Percentiles rank a stretch among this genome's conserved stretches.
phyloP scores from a whole-genome alignment of 2,888 invertebrate genomes.

The Synanthedon myopaeformis region DNA sequence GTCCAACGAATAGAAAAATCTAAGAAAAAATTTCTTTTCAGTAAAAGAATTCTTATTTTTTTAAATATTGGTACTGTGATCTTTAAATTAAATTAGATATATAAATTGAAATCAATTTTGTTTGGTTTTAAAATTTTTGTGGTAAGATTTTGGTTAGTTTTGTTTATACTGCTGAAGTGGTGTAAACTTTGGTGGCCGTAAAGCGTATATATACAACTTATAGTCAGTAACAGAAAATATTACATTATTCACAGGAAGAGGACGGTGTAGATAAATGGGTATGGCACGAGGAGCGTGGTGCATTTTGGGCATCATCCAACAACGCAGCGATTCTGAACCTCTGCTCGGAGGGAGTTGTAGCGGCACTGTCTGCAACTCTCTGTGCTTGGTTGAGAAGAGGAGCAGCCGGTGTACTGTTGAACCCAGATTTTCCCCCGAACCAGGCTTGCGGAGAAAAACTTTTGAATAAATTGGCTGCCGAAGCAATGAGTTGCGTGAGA shows the following conservation, averaged over 20 bases:
- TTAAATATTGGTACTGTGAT: too few relatives aligned
- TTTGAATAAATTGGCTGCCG: slow-evolving; percentile 33
- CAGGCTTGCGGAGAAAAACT: slow-evolving; percentile 32
- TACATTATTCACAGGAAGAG: slow-evolving; percentile 12
- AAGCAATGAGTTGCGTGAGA: slow-evolving; percentile 41
- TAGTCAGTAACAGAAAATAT: not conserved
- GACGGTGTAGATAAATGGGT: slow-evolving; percentile 28
- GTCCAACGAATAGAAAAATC: too few relatives aligned
- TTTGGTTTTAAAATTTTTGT: too few relatives aligned
- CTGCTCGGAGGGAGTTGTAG: slow-evolving; percentile 36
- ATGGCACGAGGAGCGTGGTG: slow-evolving; percentile 33
- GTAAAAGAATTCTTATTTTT: too few relatives aligned
- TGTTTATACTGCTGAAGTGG: not conserved
- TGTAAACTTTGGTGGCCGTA: not conserved
- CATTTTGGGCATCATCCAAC: slow-evolving; percentile 30
- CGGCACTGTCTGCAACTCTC: slow-evolving; percentile 34
- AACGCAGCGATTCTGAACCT: slow-evolving; percentile 42
- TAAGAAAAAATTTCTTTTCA: too few relatives aligned
- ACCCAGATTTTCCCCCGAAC: slow-evolving; percentile 33
- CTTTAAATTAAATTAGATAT: too few relatives aligned
- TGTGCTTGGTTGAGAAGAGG: slow-evolving; percentile 51
- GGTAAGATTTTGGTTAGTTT: too few relatives aligned
- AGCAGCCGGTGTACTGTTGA: slow-evolving; percentile 37
- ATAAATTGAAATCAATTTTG: too few relatives aligned
- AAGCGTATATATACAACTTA: too few relatives aligned